phyloP scores from a whole-genome alignment of 64 coral and sea anemone genomes.

The Platygyra sinensis region DNA sequence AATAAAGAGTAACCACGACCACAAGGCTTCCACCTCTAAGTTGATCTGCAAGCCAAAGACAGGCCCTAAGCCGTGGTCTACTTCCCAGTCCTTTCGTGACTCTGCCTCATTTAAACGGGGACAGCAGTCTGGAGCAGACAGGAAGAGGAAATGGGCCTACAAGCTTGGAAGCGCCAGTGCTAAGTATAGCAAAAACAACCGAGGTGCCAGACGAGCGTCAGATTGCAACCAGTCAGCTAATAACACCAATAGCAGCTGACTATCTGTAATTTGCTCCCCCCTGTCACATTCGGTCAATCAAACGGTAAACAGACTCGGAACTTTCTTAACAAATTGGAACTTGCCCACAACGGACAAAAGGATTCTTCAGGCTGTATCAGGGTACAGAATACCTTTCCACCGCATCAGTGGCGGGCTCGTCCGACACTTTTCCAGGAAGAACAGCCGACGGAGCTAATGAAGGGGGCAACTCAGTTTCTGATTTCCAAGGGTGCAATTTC shows the following conservation, averaged over 20 bases:
- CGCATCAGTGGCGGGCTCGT: background rate
- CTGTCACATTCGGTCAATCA: background rate
- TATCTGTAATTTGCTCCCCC: constrained; percentile 6
- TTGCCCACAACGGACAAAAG: background rate
- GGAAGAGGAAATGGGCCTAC: constrained; percentile 8
- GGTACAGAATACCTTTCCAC: background rate
- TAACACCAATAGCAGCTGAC: constrained; percentile 6
- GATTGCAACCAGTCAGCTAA: background rate
- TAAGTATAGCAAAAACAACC: constrained; percentile 11
- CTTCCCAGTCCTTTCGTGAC: constrained; percentile 50
- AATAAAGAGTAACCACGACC: constrained; percentile 50
- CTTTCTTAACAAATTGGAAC: background rate
- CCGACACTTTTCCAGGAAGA: background rate
- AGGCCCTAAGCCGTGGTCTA: background rate
- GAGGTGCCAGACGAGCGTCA: background rate
- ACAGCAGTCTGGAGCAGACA: constrained; percentile 21
- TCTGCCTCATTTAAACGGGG: constrained; percentile 9
- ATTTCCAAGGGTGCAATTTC: constrained; percentile 53
- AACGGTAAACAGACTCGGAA: background rate
- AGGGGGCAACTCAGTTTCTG: background rate
- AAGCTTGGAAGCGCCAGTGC: background rate
- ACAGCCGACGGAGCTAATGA: background rate
- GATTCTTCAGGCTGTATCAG: background rate
- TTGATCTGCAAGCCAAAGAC: constrained; percentile 46
- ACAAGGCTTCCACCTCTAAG: constrained; percentile 37